phyloP scores from a whole-genome alignment of 2,888 invertebrate species.

The Eupsilia transversa region DNA sequence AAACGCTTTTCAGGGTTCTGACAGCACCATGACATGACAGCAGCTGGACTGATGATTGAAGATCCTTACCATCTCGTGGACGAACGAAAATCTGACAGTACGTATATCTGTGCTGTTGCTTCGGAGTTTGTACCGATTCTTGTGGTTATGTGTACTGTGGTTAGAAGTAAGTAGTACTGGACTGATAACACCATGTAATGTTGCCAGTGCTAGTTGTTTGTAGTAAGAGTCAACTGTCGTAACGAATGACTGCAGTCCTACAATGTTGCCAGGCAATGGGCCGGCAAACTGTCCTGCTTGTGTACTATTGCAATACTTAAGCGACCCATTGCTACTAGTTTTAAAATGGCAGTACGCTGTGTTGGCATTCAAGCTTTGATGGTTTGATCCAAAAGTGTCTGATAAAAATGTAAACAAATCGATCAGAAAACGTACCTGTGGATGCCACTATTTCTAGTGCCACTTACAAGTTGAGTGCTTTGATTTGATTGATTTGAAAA shows the following conservation, averaged over 20 bases:
- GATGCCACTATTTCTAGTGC: background rate
- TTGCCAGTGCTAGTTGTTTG: constrained; percentile 7
- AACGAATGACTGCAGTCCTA: constrained; percentile 40
- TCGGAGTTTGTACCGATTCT: background rate
- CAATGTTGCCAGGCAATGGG: constrained; percentile 39
- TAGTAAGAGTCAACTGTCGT: constrained; percentile 40
- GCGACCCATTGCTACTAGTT: constrained; percentile 18
- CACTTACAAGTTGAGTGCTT: background rate
- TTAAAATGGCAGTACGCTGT: constrained; percentile 21
- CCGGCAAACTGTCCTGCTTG: constrained; percentile 52
- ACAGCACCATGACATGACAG: background rate
- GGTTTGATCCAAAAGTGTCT: background rate
- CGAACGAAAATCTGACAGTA: background rate
- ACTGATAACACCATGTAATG: background rate
- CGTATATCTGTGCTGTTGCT: background rate
- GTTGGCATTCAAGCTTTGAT: background rate
- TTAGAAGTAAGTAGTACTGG: background rate
- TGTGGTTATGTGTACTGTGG: background rate
- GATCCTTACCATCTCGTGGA: background rate
- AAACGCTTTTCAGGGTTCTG: background rate
- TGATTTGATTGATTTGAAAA: background rate
- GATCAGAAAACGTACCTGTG: background rate
- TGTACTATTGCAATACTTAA: constrained; percentile 37
- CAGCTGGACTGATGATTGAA: background rate
- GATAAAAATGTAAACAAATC: background rate